Evolutionary conservation across 2,797 vertebrate genomes (phyloP).

Genomic region (Arctocebus calabarensis): DNA sequence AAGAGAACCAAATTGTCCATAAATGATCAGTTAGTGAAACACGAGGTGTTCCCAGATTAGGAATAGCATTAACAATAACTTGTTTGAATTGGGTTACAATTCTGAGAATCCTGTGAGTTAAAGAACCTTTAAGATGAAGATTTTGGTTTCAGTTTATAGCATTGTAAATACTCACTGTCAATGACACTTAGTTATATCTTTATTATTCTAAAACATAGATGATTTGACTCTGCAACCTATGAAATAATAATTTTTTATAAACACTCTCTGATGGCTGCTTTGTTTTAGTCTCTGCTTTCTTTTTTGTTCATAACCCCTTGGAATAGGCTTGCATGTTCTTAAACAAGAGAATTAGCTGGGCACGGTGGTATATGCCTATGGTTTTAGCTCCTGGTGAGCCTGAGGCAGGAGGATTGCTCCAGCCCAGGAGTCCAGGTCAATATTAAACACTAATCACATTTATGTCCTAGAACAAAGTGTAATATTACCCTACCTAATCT

Average conservation of each 20-base stretch:
- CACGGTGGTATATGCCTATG: accelerated
- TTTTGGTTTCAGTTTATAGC: background rate
- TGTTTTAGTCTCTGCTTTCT: background rate
- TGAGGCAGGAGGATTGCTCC: background rate
- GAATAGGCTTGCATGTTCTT: background rate
- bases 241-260: background rate
- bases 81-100: background rate
- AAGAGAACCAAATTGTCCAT: background rate
- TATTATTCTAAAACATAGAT: background rate
- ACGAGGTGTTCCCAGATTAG: background rate
- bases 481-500: background rate
- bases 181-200: background rate
- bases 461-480: background rate
- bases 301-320: background rate
- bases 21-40: conserved; percentile 3
- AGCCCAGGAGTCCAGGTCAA: background rate
- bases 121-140: background rate
- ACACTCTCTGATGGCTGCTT: background rate
- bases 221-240: background rate
- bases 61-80: background rate
- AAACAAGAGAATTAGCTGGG: background rate
- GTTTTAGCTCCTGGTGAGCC: background rate
- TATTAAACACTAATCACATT: background rate
- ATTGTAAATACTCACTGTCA: background rate
- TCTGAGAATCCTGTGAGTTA: background rate